Percentiles rank a stretch among this genome's conserved stretches.
Conservation (phyloP, 2,888 invertebrate genomes). For the Synanthedon myopaeformis region DNA sequence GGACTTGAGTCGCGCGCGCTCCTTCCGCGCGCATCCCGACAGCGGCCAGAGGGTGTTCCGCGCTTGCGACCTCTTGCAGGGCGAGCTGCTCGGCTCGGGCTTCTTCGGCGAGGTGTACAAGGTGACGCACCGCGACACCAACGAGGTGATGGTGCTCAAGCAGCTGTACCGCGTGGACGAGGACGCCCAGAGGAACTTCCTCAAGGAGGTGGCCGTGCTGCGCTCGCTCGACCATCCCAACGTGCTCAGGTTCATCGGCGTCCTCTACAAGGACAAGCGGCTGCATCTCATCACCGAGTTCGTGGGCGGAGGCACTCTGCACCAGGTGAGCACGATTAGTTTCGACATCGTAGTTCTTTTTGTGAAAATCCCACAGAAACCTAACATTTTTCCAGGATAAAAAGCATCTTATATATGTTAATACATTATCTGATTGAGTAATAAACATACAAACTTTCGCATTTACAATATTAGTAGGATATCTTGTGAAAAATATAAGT, state of each 20-base stretch:
- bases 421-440: too few relatives aligned
- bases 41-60: slow-evolving; percentile 80
- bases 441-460: too few relatives aligned
- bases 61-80: slow-evolving; percentile 88
- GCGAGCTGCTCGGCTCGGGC: slow-evolving; percentile 90
- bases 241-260: slow-evolving; percentile 91
- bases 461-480: too few relatives aligned
- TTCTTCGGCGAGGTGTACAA: slow-evolving; percentile 95
- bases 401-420: too few relatives aligned
- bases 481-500: too few relatives aligned
- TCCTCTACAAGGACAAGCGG: slow-evolving; percentile 91
- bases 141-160: slow-evolving; percentile 95
- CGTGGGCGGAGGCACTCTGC: slow-evolving; percentile 91
- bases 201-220: slow-evolving; percentile 95
- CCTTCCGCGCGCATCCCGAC: slow-evolving; percentile 80
- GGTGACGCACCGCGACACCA: slow-evolving; percentile 90
- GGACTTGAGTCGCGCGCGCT: slow-evolving; percentile 87
- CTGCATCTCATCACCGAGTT: slow-evolving; percentile 94
- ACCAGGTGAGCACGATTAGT: slow-evolving; percentile 56
- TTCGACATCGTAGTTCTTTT: too few relatives aligned
- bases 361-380: too few relatives aligned
- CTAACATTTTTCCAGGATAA: too few relatives aligned
- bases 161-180: slow-evolving; percentile 94
- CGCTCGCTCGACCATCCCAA: slow-evolving; percentile 90
- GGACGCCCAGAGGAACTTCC: slow-evolving; percentile 92